A percentile compares a stretch with the other conserved stretches of the same genome.
phyloP scores from a whole-genome alignment of 2,888 invertebrate species.

The Mesorhabditis belari region DNA sequence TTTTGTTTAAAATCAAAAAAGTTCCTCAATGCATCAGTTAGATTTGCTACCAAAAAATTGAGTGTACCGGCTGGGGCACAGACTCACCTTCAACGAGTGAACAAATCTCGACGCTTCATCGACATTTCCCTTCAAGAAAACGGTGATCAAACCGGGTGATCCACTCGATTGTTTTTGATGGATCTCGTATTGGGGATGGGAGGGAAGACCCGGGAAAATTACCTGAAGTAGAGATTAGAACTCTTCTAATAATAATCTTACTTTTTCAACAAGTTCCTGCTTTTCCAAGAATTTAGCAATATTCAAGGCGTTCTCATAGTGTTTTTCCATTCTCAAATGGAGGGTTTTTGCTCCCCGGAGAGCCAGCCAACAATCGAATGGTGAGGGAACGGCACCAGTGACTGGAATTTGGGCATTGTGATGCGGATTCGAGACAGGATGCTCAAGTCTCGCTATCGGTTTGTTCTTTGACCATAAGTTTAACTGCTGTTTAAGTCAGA shows the following conservation, averaged over 20 bases:
- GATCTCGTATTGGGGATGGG: constrained; percentile 78
- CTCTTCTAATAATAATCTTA: too few relatives aligned
- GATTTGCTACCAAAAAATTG: too few relatives aligned
- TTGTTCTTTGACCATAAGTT: too few relatives aligned
- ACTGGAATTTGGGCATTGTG: too few relatives aligned
- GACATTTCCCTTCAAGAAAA: constrained; percentile 74
- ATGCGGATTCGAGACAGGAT: too few relatives aligned
- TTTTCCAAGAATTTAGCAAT: constrained; percentile 75
- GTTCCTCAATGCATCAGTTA: too few relatives aligned
- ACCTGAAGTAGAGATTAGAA: too few relatives aligned
- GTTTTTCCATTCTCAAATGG: constrained; percentile 80
- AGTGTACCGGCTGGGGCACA: too few relatives aligned
- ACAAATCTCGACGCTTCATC: constrained; percentile 71
- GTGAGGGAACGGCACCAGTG: constrained; percentile 85
- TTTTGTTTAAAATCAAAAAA: too few relatives aligned
- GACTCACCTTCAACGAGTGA: constrained; percentile 62
- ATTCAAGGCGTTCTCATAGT: constrained; percentile 70
- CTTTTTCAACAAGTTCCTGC: constrained; percentile 71
- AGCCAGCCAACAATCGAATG: constrained; percentile 89
- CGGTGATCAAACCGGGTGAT: constrained; percentile 84
- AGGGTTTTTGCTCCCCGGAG: constrained; percentile 84
- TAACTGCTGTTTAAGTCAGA: too few relatives aligned
- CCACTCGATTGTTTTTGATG: constrained; percentile 72
- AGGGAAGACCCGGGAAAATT: constrained; percentile 63
- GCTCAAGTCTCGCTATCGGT: too few relatives aligned